phyloP scores from a whole-genome alignment of 1,140 invertebrate species.

The Bursaphelenchus mucronatus region DNA sequence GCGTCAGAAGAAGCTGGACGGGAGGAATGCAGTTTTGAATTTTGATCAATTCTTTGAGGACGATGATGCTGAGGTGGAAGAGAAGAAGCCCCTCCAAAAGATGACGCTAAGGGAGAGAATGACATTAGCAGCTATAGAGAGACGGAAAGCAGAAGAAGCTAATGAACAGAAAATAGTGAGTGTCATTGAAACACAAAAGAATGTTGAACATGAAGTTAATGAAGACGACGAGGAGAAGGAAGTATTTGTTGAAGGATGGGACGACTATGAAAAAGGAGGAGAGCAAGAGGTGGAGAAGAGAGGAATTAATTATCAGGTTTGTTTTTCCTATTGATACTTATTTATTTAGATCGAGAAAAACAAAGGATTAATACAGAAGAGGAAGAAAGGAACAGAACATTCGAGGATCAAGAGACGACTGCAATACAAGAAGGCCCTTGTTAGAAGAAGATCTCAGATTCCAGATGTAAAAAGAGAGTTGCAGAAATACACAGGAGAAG shows the following conservation, averaged over 20 bases:
- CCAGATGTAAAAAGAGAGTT: slow-evolving; percentile 25
- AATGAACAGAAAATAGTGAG: too few species aligned
- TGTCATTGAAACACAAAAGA: too few species aligned
- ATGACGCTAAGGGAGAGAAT: too few species aligned
- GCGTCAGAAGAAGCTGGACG: slow-evolving; percentile 17
- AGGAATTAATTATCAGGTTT: slow-evolving; percentile 22
- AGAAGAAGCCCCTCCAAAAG: not conserved
- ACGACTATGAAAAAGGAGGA: slow-evolving; percentile 8
- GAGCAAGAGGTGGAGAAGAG: slow-evolving; percentile 9
- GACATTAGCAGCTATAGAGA: too few species aligned
- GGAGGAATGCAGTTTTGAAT: slow-evolving; percentile 9
- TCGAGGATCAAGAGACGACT: slow-evolving; percentile 21
- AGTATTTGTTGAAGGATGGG: slow-evolving; percentile 1
- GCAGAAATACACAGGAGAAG: slow-evolving; percentile 24
- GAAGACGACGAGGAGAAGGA: not conserved
- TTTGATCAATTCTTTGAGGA: slow-evolving; percentile 3
- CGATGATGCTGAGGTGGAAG: slow-evolving; percentile 14
- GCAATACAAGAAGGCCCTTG: slow-evolving; percentile 25
- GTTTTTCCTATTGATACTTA: slow-evolving; percentile 1
- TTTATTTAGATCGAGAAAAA: slow-evolving; percentile 29
- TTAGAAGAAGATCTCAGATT: slow-evolving; percentile 21
- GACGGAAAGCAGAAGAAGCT: too few species aligned
- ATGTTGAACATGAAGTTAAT: not conserved
- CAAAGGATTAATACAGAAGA: slow-evolving; percentile 16
- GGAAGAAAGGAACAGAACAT: slow-evolving; percentile 22